Evolutionary conservation across 2,113 vertebrate species (phyloP), one percentile per base, ranked within the genome.

Genomic region (Laticauda colubrina): DNA sequence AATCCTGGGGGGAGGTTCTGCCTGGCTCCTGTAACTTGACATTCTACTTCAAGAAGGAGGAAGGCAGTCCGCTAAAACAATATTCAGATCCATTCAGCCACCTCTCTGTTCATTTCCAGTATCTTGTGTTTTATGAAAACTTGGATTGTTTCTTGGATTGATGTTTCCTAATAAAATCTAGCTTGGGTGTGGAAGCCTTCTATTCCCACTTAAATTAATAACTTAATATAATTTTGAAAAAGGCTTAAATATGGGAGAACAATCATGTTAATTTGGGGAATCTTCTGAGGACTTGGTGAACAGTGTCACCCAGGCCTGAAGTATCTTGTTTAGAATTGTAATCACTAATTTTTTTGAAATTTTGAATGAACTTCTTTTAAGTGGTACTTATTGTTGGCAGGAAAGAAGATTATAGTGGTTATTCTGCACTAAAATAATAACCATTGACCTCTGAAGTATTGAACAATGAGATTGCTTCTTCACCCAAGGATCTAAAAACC

Each of bases 321-420:
- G 23, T 87, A 54, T 90, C 81, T 81, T 87, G 45, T 64, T 26
- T 90, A 93, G n/a, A 43, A 9, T 14, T 61, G 55, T 87, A 87
- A 86, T 87, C 56, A 24, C 43, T 85, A 39, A 90, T 21, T 23
- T 11, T 61, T 15, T 29, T 29, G 8, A 51, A 45, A 64, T 43
- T 64, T 90, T 54, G 45, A 54, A 45, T 64, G 56, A 21, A 43
- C 29, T 64, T 64, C 56, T 59, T 45, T 90, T 87, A 87, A 92
- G 81, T 90, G 92, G 87, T 51, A 64, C 81, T 90, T 81, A 26
- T 86, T 93, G 75, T 93, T 93, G 90, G 48, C 92, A 93, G 92
- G 92, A 64, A 15, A 54, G 88, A 93, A 64, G 57, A 61, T 26
- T 29, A 9, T 54, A 85, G 45, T 45, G 18, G 29, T 81, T 87